Conservation (phyloP, 2,797 vertebrate species). For the Sebastolobus alascanus region DNA sequence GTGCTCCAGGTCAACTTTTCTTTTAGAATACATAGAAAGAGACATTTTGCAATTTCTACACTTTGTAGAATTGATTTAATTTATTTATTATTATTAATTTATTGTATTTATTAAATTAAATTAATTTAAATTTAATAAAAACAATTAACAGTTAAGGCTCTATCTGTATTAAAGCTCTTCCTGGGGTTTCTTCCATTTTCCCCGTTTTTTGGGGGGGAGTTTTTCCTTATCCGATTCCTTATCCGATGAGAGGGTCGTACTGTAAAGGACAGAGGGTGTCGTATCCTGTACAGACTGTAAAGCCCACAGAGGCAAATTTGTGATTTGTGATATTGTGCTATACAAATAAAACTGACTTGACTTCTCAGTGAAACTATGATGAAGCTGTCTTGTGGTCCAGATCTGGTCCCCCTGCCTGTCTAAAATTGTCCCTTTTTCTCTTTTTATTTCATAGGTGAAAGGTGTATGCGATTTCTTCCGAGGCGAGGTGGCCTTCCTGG, state of each 20-base stretch:
- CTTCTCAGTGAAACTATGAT: not conserved
- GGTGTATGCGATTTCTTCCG: conserved; percentile 95
- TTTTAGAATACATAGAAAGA: not conserved
- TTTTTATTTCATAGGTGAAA: conserved; percentile 80
- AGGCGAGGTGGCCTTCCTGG: conserved; percentile 93
- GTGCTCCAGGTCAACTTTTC: not conserved
- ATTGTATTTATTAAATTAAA: not conserved
- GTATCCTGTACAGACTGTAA: too few relatives aligned
- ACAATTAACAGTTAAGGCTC: too few relatives aligned
- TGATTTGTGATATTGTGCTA: too few relatives aligned
- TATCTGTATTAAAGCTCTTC: too few relatives aligned
- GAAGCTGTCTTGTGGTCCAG: not conserved
- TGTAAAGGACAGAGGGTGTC: too few relatives aligned
- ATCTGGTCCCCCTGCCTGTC: not conserved
- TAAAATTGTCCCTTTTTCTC: not conserved
- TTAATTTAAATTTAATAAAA: not conserved
- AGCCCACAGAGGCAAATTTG: too few relatives aligned
- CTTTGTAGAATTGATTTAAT: too few relatives aligned
- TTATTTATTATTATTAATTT: too few relatives aligned
- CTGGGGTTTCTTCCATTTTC: too few relatives aligned
- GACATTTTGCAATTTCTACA: not conserved
- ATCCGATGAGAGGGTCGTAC: too few relatives aligned
- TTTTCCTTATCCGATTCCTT: too few relatives aligned
- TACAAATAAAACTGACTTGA: not conserved
- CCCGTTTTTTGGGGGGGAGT: too few relatives aligned